Base-by-base conservation (phyloP, 2,888 invertebrate species). In the Zeuzera pyrina region DNA sequence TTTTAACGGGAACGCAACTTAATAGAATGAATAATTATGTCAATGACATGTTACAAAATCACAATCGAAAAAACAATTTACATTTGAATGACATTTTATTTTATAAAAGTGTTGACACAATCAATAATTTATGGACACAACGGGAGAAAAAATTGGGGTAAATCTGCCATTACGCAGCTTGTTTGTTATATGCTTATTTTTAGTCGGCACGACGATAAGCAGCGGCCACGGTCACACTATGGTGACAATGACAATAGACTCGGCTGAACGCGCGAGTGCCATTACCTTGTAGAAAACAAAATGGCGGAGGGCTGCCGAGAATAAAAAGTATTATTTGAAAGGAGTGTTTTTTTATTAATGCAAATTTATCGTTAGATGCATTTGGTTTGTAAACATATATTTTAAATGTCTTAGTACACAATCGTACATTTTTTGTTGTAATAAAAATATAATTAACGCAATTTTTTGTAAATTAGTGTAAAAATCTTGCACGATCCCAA, bases 161-260 rank as follows among this genome's bases (percentile, higher is more conserved):
- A 35, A 30, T 25, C 35, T 45, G 47, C 53, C 64, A 64, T 38
- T 70, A 67, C 68, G 68, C 58, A 65, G 66, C 70, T 70, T 59
- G 59, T 68, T 62, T 66, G 55, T 55, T 53, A 62, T 69, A 56
- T 70, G 62, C 59, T 72, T 68, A 46, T 61, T 67, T 69, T 63
- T 70, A 67, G 69, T 52, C 49, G 49, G 43, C 35, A 40, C 38
- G 39, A 39, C 38, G n/a, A n/a, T n/a, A n/a, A n/a, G 35, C 42
- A 36, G 34, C 35, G 26, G 29, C n/a, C n/a, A n/a, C n/a, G n/a
- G 29, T 14, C 11, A 32, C 46, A 41, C 42, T 43, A 38, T 43
- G 42, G 33, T 28, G 19, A 42, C 46, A 43, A 52, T 49, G 46
- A 47, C 49, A 29, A 30, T 35, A 19, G 26, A 28, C 27, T 24